Evolutionary conservation across 2,797 vertebrate species (phyloP).

Genomic region (Periophthalmus magnuspinnatus): DNA sequence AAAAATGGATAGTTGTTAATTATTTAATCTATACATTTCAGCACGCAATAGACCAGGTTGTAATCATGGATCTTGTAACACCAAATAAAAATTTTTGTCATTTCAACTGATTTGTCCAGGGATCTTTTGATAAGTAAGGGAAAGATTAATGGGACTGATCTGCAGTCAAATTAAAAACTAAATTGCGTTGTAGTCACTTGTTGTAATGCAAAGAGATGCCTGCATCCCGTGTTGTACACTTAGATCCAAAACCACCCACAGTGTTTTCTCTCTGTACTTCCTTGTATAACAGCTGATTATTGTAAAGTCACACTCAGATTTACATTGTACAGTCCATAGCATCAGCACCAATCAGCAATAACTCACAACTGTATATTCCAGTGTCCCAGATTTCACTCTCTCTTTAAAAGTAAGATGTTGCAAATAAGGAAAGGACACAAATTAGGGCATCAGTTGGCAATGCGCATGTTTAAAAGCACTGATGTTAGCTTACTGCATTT

Average conservation of each 20-base stretch:
- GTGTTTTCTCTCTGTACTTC: neutral
- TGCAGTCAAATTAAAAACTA: constrained; percentile 7
- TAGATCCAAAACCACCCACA: constrained; percentile 18
- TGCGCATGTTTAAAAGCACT: constrained; percentile 18
- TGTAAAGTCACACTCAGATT: neutral
- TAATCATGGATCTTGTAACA: constrained; percentile 28
- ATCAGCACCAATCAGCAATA: neutral
- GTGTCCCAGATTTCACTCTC: constrained; percentile 40
- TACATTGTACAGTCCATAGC: neutral
- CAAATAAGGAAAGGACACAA: constrained; percentile 42
- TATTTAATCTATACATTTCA: constrained; percentile 2
- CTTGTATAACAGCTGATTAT: constrained; percentile 1
- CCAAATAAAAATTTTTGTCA: constrained; percentile 22
- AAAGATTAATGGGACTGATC: neutral
- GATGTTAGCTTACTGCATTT: neutral
- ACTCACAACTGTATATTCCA: neutral
- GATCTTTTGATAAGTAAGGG: constrained; percentile 29
- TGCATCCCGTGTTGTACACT: constrained; percentile 29
- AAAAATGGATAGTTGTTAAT: neutral
- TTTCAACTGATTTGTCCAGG: constrained; percentile 14
- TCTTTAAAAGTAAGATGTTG: constrained; percentile 14
- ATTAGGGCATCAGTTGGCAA: constrained; percentile 33
- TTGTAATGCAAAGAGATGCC: constrained; percentile 19
- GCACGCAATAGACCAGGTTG: neutral
- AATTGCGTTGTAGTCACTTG: constrained; percentile 23